Evolutionary conservation across 1,140 invertebrate species (phyloP).

Genomic region (Octopus sinensis): DNA sequence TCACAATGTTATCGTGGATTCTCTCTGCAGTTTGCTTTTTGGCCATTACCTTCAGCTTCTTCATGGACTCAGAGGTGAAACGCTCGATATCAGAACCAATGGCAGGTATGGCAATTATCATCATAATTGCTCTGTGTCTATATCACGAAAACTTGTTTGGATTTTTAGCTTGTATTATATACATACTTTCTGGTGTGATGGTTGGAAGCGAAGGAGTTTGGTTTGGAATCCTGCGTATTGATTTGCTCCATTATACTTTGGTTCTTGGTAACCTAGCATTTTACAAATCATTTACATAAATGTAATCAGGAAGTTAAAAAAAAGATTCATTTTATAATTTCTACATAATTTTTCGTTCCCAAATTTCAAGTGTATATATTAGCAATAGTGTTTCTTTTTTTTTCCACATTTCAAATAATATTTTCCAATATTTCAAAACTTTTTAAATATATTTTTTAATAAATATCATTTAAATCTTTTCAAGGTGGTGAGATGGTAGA

Average conservation of each 20-base stretch:
- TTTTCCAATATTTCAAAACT: too few relatives aligned
- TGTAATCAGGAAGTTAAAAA: not conserved
- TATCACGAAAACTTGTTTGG: constrained; percentile 31
- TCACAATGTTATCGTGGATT: constrained; percentile 28
- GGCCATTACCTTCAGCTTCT: constrained; percentile 22
- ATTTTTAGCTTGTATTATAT: constrained; percentile 29
- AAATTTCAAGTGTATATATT: too few relatives aligned
- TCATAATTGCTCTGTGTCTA: constrained; percentile 29
- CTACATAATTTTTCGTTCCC: too few relatives aligned
- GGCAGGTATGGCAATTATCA: constrained; percentile 38
- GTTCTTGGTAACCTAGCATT: constrained; percentile 39
- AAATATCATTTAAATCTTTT: too few relatives aligned
- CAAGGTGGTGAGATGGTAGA: too few relatives aligned
- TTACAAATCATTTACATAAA: constrained; percentile 22
- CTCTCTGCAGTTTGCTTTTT: constrained; percentile 30
- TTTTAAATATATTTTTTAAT: too few relatives aligned
- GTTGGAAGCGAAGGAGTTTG: constrained; percentile 31
- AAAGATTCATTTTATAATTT: too few relatives aligned
- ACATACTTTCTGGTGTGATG: constrained; percentile 31
- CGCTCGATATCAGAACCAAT: constrained; percentile 29
- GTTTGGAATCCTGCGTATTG: constrained; percentile 35
- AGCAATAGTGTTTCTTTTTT: too few relatives aligned
- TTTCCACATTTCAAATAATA: too few relatives aligned
- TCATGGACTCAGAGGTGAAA: constrained; percentile 24
- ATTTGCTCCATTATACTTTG: constrained; percentile 39